These are phyloP conservation scores for Narcine bancroftii DNA, from an alignment of 2,113 vertebrate genomes.

Conservation along the genomic window DNA sequence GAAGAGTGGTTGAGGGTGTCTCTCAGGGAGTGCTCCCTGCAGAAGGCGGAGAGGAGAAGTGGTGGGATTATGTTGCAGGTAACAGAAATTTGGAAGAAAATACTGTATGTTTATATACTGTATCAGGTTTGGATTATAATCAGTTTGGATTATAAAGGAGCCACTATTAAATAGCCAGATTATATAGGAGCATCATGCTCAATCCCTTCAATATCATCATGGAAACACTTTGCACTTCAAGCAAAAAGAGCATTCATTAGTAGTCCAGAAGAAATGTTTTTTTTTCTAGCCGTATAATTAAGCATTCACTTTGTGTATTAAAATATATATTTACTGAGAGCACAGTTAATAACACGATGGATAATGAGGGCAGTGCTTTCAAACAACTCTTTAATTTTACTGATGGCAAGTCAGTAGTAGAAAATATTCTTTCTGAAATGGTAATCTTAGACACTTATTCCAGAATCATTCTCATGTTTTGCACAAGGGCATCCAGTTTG, in stretches of 20 bases:
- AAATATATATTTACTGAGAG: background rate
- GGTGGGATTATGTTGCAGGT: too few species aligned
- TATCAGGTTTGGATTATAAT: background rate
- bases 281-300: background rate
- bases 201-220: background rate
- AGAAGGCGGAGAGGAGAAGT: too few species aligned
- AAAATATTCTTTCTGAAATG: background rate
- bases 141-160: background rate
- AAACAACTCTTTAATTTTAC: conserved; percentile 10
- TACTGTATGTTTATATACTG: too few species aligned
- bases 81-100: too few species aligned
- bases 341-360: background rate
- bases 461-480: background rate
- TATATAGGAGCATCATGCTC: background rate
- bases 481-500: background rate
- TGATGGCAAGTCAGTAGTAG: background rate
- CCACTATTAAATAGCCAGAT: background rate
- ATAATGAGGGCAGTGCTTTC: background rate
- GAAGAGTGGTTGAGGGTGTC: too few species aligned
- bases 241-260: background rate
- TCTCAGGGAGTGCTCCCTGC: too few species aligned
- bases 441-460: background rate
- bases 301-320: background rate
- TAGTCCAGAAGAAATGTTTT: background rate
- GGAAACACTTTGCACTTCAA: background rate